Base-by-base conservation (phyloP, 2,888 invertebrate genomes). In the Calameuta filiformis region DNA sequence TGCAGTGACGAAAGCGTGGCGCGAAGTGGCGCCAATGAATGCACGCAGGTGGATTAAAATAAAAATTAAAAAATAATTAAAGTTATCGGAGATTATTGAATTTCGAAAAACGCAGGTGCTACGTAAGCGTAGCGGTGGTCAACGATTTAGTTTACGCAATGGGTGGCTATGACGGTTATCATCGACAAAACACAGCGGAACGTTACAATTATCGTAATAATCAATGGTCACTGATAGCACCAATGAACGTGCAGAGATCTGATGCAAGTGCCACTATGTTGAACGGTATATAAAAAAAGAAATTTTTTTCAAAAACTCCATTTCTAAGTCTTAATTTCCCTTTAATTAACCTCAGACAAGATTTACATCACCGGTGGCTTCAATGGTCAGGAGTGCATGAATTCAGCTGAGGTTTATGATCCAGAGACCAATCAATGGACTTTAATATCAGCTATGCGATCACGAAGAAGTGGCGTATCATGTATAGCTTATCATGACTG, bases 261-360 rank as follows among this genome's bases (percentile, higher is more conserved):
- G 98, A 98, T 89, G 98, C 98, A 0, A 97, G 97, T 89, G 97
- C 98, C 4, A 96, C 98, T n/a, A 94, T 96, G 0, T 92, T 97
- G 40, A 95, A 97, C 82, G 96, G 96, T 94, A 89, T 9, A 71
- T 34, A 56, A 23, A 23, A 23, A 76, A 30, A 12, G 23, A 75
- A 56, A 40, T 79, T 12, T 75, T 68, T 35, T 31, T 40, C 34
- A 15, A 76, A 12, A 77, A n/a, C 1, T 30, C 9, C 40, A 33
- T 69, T 12, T 74, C 31, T 74, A 34, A 76, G 4, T 75, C 31
- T 75, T 37, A 34, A 33, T 31, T 1, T 69, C 40, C 15, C 35
- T 35, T 73, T 34, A 69, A 73, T 75, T 75, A 75, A 35, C 85
- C 89, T 1, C 80, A 96, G 96, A 94, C 81, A 95, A 95, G 88